phyloP scores from a whole-genome alignment of 2,797 vertebrate species.

The Cuculus canorus region DNA sequence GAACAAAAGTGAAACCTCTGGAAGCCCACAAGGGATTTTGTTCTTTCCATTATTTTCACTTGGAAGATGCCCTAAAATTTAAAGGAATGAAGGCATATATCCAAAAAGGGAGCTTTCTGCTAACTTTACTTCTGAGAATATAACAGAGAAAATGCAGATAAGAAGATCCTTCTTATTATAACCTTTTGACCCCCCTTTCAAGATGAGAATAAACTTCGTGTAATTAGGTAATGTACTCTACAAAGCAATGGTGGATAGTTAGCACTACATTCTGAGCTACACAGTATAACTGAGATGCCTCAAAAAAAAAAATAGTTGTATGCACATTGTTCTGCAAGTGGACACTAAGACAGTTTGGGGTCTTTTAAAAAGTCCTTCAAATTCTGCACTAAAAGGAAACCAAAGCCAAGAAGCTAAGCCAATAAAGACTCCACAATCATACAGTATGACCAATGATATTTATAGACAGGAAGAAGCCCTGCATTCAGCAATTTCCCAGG shows the following conservation, averaged over 20 bases:
- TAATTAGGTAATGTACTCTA: neutral
- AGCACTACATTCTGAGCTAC: neutral
- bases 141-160: neutral
- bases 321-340: neutral
- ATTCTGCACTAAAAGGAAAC: slow-evolving; percentile 37
- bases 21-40: neutral
- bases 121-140: neutral
- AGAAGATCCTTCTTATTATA: neutral
- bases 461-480: slow-evolving; percentile 38
- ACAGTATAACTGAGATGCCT: neutral
- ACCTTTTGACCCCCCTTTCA: neutral
- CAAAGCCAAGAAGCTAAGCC: slow-evolving; percentile 29
- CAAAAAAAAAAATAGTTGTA: neutral
- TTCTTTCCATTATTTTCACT: neutral
- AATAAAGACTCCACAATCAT: neutral
- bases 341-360: neutral
- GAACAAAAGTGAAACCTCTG: neutral
- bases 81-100: neutral
- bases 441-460: slow-evolving; percentile 47
- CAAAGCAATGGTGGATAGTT: neutral
- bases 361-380: neutral
- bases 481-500: slow-evolving; percentile 70
- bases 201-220: neutral
- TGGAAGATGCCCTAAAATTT: neutral
- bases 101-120: neutral